A percentile compares a stretch with the other conserved stretches of the same genome.
phyloP scores from a whole-genome alignment of 2,113 vertebrate species.

The Platycercus adscitus region DNA sequence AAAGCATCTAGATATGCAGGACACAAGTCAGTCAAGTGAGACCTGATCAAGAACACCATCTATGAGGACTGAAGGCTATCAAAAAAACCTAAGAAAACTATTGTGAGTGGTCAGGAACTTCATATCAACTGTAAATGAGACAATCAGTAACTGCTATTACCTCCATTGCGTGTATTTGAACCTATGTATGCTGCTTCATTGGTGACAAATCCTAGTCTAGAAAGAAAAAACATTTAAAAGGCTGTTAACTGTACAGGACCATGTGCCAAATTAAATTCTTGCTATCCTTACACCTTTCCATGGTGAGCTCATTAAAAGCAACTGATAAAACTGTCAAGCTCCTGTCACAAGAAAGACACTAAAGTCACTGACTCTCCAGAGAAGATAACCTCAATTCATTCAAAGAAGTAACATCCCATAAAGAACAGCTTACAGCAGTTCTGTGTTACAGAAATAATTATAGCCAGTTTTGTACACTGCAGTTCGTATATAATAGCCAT shows the following conservation, averaged over 20 bases:
- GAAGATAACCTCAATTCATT: constrained; percentile 43
- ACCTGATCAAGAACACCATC: not conserved
- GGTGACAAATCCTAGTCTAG: not conserved
- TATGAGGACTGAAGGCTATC: not conserved
- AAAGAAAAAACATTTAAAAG: not conserved
- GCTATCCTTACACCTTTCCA: not conserved
- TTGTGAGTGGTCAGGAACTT: not conserved
- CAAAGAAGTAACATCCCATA: not conserved
- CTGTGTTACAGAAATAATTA: constrained; percentile 45
- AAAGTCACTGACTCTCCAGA: constrained; percentile 19
- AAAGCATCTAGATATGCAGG: not conserved
- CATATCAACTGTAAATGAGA: not conserved
- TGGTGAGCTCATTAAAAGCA: constrained; percentile 34
- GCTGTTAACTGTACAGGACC: not conserved
- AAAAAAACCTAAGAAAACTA: not conserved
- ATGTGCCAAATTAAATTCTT: not conserved
- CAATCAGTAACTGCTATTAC: not conserved
- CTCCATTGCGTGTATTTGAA: not conserved
- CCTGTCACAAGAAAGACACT: constrained; percentile 14
- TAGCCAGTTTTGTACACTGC: constrained; percentile 28
- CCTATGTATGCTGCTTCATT: not conserved
- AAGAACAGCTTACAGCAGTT: not conserved
- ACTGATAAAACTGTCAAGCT: constrained; percentile 29
- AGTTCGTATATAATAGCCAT: constrained; percentile 41
- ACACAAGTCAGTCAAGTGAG: not conserved